Evolutionary conservation across 1,140 invertebrate genomes (phyloP).

Genomic region (Tetragnatha versicolor): DNA sequence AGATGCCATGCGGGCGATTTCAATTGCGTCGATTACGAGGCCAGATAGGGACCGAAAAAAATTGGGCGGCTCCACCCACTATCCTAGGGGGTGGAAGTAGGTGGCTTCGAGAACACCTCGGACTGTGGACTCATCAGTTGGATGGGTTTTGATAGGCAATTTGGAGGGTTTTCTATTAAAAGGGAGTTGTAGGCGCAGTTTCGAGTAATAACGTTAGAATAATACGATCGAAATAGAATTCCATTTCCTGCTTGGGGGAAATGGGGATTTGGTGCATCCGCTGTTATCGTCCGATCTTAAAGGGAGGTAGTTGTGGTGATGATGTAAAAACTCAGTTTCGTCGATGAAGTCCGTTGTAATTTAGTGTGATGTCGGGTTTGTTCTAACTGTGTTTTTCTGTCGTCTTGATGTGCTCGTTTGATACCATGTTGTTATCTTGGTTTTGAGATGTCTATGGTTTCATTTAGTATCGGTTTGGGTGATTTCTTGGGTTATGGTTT

Average conservation of each 20-base stretch:
- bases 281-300: background rate
- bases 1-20: constrained; percentile 4
- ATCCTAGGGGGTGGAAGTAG: background rate
- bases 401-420: no score
- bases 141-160: background rate
- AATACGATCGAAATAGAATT: background rate
- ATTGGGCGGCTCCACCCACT: constrained; percentile 19
- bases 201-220: background rate
- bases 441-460: no score
- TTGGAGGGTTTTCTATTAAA: constrained; percentile 2
- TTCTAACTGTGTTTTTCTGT: no score
- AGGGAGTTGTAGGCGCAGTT: background rate
- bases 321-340: no score
- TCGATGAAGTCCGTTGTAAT: no score
- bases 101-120: no score
- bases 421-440: no score
- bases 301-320: no score
- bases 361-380: no score
- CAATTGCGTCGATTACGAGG: constrained; percentile 24
- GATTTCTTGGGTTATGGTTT: no score
- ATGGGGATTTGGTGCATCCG: background rate
- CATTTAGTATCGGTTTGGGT: no score
- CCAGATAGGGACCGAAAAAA: constrained; percentile 23
- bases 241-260: background rate
- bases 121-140: no score